These are phyloP conservation scores for Lycocorax pyrrhopterus DNA, from an alignment of 2,113 vertebrate genomes.

Conservation along the genomic window DNA sequence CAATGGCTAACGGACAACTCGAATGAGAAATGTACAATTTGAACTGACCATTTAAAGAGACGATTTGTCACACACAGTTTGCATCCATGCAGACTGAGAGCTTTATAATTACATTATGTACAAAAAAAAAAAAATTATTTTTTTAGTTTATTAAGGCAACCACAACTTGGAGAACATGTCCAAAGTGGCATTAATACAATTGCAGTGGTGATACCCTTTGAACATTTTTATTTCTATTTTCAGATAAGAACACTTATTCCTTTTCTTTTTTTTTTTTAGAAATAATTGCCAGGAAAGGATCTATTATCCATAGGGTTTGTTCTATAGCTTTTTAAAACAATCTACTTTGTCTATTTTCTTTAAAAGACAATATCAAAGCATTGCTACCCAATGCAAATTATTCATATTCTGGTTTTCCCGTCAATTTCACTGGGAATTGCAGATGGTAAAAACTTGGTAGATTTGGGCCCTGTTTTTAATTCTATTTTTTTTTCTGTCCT, in stretches of 20 bases:
- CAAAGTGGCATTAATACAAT: slow-evolving; percentile 77
- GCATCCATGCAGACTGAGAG: slow-evolving; percentile 86
- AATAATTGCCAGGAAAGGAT: slow-evolving; percentile 69
- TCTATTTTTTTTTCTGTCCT: not conserved
- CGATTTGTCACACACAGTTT: slow-evolving; percentile 83
- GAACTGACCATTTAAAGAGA: slow-evolving; percentile 80
- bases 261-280: slow-evolving; percentile 61
- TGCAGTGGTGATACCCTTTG: slow-evolving; percentile 77
- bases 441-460: not conserved
- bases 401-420: not conserved
- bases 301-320: slow-evolving; percentile 26
- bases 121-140: slow-evolving; percentile 68
- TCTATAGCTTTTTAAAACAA: slow-evolving; percentile 40
- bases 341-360: slow-evolving; percentile 48
- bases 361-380: slow-evolving; percentile 61
- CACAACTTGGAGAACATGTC: slow-evolving; percentile 88
- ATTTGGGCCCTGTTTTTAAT: not conserved
- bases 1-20: slow-evolving; percentile 67
- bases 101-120: slow-evolving; percentile 92
- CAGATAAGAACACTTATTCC: slow-evolving; percentile 83
- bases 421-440: not conserved
- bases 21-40: slow-evolving; percentile 76
- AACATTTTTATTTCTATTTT: slow-evolving; percentile 67
- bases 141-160: slow-evolving; percentile 84
- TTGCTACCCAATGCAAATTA: slow-evolving; percentile 44